Percentiles rank a stretch among this genome's conserved stretches.
Conservation (phyloP, 1,140 invertebrate species). For the Hermatobates lingyangjiaoensis region DNA sequence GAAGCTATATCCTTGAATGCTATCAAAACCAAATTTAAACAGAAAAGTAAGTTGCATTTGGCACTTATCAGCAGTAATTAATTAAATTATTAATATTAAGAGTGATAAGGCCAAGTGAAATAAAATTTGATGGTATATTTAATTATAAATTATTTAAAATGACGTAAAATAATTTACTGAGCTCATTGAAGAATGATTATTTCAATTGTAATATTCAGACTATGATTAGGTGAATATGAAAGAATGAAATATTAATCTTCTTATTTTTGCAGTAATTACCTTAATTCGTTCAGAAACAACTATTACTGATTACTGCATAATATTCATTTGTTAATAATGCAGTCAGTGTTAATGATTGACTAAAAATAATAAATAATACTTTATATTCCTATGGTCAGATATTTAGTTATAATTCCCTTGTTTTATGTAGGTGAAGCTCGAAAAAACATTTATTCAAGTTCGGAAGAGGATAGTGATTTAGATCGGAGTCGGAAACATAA, state of each 20-base stretch:
- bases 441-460: constrained; percentile 74
- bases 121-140: not conserved
- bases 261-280: not conserved
- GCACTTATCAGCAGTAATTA: not conserved
- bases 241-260: too few relatives aligned
- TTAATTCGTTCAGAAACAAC: not conserved
- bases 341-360: not conserved
- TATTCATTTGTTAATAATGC: not conserved
- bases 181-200: not conserved
- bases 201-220: not conserved
- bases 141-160: not conserved
- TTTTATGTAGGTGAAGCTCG: constrained; percentile 27
- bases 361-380: not conserved
- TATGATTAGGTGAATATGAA: too few relatives aligned
- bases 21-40: constrained; percentile 90
- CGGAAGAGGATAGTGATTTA: constrained; percentile 75
- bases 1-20: constrained; percentile 80
- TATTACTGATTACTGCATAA: not conserved
- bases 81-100: not conserved
- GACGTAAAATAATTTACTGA: not conserved
- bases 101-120: not conserved
- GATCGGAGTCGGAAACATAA: constrained; percentile 54
- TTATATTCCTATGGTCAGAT: not conserved
- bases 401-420: constrained; percentile 5
- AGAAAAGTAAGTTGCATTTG: constrained; percentile 18